Conservation (phyloP, 2,888 invertebrate genomes). For the Cantharis rustica region DNA sequence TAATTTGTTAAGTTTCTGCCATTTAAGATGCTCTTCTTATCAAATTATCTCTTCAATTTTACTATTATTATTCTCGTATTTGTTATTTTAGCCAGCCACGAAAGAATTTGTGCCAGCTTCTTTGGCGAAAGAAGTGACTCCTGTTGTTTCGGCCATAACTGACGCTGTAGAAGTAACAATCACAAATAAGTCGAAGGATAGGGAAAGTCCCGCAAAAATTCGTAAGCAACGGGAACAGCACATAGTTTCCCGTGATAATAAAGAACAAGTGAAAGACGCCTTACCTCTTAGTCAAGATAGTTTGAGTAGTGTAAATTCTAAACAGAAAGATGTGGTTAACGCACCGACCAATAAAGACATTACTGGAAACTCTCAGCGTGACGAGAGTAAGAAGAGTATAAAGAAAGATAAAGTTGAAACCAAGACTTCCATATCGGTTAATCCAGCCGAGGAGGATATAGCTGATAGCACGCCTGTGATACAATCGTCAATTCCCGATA, state of each 20-base stretch:
- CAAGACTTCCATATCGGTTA: background rate
- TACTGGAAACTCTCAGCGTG: slow-evolving; percentile 4
- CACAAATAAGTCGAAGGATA: slow-evolving; percentile 48
- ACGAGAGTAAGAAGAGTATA: slow-evolving; percentile 16
- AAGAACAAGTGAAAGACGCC: slow-evolving; percentile 36
- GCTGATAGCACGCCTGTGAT: slow-evolving; percentile 7
- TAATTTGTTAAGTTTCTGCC: too few relatives aligned
- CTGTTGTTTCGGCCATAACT: slow-evolving; percentile 73
- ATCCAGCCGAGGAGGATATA: slow-evolving; percentile 1
- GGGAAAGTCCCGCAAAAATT: slow-evolving; percentile 54
- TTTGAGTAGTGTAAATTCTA: slow-evolving; percentile 13
- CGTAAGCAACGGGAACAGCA: slow-evolving; percentile 42
- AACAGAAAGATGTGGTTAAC: slow-evolving; percentile 18
- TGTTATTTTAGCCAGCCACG: slow-evolving; percentile 45
- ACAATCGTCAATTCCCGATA: slow-evolving; percentile 13
- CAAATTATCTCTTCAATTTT: too few relatives aligned
- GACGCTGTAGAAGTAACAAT: slow-evolving; percentile 69
- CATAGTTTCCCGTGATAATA: slow-evolving; percentile 15
- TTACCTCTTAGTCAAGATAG: slow-evolving; percentile 13
- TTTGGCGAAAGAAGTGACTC: slow-evolving; percentile 59
- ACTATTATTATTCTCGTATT: background rate
- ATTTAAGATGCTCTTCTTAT: too few relatives aligned
- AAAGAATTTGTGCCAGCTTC: slow-evolving; percentile 52
- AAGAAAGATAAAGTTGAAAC: slow-evolving; percentile 18
- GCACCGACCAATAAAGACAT: slow-evolving; percentile 14